Conservation (phyloP, 1,140 invertebrate species). For the Heliconius congener region DNA sequence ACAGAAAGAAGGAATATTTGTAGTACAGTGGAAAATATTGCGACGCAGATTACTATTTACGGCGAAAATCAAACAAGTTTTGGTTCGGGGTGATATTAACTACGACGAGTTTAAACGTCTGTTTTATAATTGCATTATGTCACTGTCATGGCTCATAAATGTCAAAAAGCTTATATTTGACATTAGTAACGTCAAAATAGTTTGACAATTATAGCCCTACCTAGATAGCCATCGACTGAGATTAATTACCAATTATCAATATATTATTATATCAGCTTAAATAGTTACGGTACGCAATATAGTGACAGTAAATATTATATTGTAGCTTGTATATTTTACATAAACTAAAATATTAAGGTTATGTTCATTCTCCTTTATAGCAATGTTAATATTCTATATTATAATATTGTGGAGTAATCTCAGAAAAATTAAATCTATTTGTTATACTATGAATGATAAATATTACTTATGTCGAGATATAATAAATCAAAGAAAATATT, state of each 20-base stretch:
- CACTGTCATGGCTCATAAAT: not conserved
- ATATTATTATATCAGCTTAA: not conserved
- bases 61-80: constrained; percentile 28
- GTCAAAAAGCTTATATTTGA: not conserved
- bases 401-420: too few relatives aligned
- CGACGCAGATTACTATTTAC: constrained; percentile 30
- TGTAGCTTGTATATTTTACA: not conserved
- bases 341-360: not conserved
- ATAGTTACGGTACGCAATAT: not conserved
- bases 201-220: not conserved
- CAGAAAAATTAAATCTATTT: too few relatives aligned
- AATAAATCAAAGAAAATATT: too few relatives aligned
- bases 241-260: not conserved
- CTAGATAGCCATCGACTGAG: not conserved
- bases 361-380: too few relatives aligned
- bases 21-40: constrained; percentile 19
- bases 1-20: not conserved
- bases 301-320: not conserved
- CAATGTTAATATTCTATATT: too few relatives aligned
- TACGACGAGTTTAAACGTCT: not conserved
- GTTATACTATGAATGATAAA: too few relatives aligned
- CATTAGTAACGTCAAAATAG: not conserved
- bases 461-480: too few relatives aligned
- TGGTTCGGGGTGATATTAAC: constrained; percentile 13
- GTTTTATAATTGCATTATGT: not conserved